Base-by-base conservation (phyloP, 1,140 invertebrate species). In the Anastatus disparis region DNA sequence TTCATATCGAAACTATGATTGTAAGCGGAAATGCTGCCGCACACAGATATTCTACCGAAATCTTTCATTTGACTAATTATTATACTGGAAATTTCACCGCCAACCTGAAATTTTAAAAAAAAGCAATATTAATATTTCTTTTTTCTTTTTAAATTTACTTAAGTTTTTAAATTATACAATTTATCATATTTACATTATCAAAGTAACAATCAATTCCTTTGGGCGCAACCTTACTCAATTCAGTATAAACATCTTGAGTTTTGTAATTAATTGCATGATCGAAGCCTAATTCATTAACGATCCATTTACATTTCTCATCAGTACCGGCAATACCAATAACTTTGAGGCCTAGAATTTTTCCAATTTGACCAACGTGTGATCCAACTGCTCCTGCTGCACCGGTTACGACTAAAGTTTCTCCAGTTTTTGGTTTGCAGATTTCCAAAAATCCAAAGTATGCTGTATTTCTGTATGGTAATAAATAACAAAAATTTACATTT, bases 241-340 rank as follows among this genome's bases (percentile, higher is more conserved):
- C 86, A 40, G 82, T 61, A 7, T 77, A 78, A 38, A 93, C 61
- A 68, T 91, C 78, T 12, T 82, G 81, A 0, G 80, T 90, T 82
- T 93, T 93, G 77, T 94, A 94, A 82, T 94, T 93, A 64, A 89
- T 90, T 2, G 87, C 91, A 70, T 82, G 75, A 79, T 94, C 91
- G 78, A 93, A 92, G 15, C 89, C 88, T 1, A 93, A 75, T 44
- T 92, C 87, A 4, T 90, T 77, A 24, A 86, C 87, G 1, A 93
- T 76, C 91, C 90, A 93, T 70, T 88, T 80, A 69, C 90, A 88
- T 85, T 94, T 93, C 0, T 89, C 89, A 64, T 92, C 89, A 15
- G 88, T 86, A 10, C 92, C 92, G 65, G 91, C 89, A 76, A 92
- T 90, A 7, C 91, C 93, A 74, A 94, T 90, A 0, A 93, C 92